Base-by-base conservation (phyloP, 2,888 invertebrate genomes). In the Polylopha cassiicola region DNA sequence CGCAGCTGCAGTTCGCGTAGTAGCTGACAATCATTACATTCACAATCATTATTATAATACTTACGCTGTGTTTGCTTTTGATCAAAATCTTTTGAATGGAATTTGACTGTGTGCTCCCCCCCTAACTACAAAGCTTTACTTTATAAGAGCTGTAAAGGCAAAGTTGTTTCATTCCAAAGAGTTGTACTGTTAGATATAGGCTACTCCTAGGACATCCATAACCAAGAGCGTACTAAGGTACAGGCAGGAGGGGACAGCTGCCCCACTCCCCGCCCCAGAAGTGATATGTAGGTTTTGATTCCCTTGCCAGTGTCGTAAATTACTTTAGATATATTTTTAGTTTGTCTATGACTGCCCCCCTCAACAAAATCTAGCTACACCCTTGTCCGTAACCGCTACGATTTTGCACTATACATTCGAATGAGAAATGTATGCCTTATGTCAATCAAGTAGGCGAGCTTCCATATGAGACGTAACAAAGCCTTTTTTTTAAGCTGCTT, bases 1-100 rank as follows among this genome's bases (percentile, higher is more conserved):
- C 17, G 22, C 42, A 42, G 11, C 37, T 14, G 15, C 42, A 42
- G 27, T 42, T 32, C 7, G 37, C 22, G 14, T 42, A 42, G 1
- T 31, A 20, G 7, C 42, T 42, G 31, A 2, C 21, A 20, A 5
- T 23, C n/a, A 17, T 3, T 7, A n/a, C 3, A 14, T 7, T 14
- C 4, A 18, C 4, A 6, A 10, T 3, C 29, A 3, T 4, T 9
- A 3, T 3, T 29, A 4, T 2, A 3, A 4, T 7, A 1, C 5
- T 14, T 27, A 4, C 7, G n/a, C 11, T 11, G 6, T 11, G 4
- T 11, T 10, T n/a, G 5, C 3, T 9, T 22, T 9, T 8, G 8
- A 22, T 7, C 7, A 18, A 15, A 14, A 2, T 14, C 15, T 26
- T 15, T 26, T 14, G 14, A 4, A 15, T 3, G 4, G 9, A 9